phyloP scores from a whole-genome alignment of 2,797 vertebrate genomes.

The Amazona ochrocephala region DNA sequence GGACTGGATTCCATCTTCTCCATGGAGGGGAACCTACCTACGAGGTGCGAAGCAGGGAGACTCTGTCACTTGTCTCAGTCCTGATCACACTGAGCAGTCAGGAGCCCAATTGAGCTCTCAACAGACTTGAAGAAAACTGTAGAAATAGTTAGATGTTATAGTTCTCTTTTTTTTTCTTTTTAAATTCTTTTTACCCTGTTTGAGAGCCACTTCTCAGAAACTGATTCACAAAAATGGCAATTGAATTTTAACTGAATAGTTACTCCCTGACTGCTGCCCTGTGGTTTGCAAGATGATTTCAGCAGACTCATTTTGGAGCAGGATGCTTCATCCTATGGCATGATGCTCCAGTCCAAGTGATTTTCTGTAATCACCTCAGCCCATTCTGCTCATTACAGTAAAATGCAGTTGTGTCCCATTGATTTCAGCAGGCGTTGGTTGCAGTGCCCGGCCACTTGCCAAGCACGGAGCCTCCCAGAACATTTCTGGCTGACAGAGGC shows the following conservation, averaged over 20 bases:
- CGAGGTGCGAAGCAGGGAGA: background rate
- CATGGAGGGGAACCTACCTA: rapidly evolving
- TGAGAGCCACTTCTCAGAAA: constrained; percentile 2
- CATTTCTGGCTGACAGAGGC: background rate
- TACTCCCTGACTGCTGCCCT: background rate
- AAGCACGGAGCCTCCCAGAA: background rate
- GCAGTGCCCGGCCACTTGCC: background rate
- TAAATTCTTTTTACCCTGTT: background rate
- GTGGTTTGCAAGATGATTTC: background rate
- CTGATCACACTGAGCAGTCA: background rate
- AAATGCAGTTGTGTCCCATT: background rate
- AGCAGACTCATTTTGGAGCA: background rate
- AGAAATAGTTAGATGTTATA: background rate
- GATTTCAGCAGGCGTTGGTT: background rate
- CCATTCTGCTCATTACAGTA: constrained; percentile 21
- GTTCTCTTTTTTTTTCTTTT: background rate
- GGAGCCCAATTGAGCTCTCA: background rate
- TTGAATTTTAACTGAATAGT: constrained; percentile 4
- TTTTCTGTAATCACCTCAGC: constrained; percentile 19
- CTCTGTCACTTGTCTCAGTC: background rate
- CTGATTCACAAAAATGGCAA: background rate
- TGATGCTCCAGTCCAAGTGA: background rate
- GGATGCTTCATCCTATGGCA: constrained; percentile 4
- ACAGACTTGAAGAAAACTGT: background rate
- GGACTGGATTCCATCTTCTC: background rate